phyloP scores from a whole-genome alignment of 2,113 vertebrate genomes.

The Gymnocephalus cernua region DNA sequence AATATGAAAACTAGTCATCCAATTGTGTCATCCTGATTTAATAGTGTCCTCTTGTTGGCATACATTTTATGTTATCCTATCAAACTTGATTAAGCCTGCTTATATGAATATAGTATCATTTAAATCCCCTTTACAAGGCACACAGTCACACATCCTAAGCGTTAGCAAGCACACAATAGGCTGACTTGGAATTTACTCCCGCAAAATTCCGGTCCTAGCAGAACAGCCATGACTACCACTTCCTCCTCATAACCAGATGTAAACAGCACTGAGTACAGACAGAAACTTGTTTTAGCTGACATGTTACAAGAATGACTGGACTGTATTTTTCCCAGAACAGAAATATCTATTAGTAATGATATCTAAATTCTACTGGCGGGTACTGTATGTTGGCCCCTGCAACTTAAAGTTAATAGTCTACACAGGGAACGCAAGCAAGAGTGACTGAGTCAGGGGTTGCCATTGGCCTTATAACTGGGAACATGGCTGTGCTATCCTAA shows the following conservation, averaged over 20 bases:
- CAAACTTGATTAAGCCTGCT: not conserved
- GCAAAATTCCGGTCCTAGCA: not conserved
- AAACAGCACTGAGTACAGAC: not conserved
- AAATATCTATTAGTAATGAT: too few species aligned
- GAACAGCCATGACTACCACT: not conserved
- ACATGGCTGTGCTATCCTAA: too few species aligned
- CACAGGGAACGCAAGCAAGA: not conserved
- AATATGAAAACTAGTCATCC: not conserved
- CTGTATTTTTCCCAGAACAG: too few species aligned
- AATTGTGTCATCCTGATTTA: not conserved
- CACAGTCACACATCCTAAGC: not conserved
- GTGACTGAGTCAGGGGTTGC: not conserved
- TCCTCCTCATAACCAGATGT: not conserved
- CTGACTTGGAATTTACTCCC: not conserved
- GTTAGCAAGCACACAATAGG: not conserved
- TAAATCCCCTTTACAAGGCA: conserved; percentile 7
- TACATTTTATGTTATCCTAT: not conserved
- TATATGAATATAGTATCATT: not conserved
- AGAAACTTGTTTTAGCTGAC: conserved; percentile 16
- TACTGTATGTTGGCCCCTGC: too few species aligned
- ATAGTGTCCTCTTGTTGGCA: not conserved
- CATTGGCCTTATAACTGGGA: not conserved
- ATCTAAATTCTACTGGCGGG: too few species aligned
- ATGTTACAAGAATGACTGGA: not conserved
- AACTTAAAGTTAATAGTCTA: not conserved